phyloP scores from a whole-genome alignment of 1,140 invertebrate genomes.

The Dinothrombium tinctorium region DNA sequence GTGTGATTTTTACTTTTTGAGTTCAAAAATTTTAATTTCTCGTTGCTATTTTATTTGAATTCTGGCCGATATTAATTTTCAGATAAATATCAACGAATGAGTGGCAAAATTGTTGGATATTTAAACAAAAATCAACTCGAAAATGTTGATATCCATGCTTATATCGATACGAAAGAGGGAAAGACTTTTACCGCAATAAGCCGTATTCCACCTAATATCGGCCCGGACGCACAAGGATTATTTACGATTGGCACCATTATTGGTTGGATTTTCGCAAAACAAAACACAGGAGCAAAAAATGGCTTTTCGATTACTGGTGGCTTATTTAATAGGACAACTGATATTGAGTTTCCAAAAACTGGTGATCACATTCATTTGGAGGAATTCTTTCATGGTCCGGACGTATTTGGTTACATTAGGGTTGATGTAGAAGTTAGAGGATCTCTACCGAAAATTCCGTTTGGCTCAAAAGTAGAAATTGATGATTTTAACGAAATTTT shows the following conservation, averaged over 20 bases:
- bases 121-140: constrained; percentile 48
- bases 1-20: too few species aligned
- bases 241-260: constrained; percentile 50
- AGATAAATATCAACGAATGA: constrained; percentile 56
- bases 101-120: constrained; percentile 50
- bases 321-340: constrained; percentile 50
- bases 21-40: too few species aligned
- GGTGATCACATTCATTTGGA: constrained; percentile 42
- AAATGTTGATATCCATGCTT: constrained; percentile 66
- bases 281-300: constrained; percentile 42
- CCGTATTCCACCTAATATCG: constrained; percentile 40
- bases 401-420: constrained; percentile 64
- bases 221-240: constrained; percentile 49
- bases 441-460: constrained; percentile 38
- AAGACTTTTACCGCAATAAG: constrained; percentile 65
- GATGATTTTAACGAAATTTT: constrained; percentile 60
- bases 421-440: constrained; percentile 52
- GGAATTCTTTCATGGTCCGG: constrained; percentile 58
- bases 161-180: constrained; percentile 64
- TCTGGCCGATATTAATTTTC: too few species aligned
- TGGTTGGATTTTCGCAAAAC: constrained; percentile 75
- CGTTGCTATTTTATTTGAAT: too few species aligned
- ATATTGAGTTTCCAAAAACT: constrained; percentile 41
- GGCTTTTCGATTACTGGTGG: constrained; percentile 65
- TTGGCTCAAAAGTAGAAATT: constrained; percentile 37